Evolutionary conservation across 1,140 invertebrate genomes (phyloP).

Genomic region (Cotesia vestalis): DNA sequence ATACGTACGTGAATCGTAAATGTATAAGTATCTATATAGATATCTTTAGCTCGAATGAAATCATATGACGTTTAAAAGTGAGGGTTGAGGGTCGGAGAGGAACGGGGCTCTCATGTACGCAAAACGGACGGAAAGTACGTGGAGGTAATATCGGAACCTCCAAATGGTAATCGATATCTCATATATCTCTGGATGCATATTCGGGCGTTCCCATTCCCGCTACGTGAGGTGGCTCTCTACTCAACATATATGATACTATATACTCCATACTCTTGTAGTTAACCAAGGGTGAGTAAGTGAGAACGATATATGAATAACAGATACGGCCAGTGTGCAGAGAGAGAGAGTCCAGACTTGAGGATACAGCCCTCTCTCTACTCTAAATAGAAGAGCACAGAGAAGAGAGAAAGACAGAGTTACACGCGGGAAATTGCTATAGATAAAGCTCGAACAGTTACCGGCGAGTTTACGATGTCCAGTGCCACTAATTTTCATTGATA

Average conservation of each 20-base stretch:
- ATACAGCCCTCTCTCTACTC: not conserved
- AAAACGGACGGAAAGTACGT: slow-evolving; percentile 41
- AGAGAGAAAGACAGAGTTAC: not conserved
- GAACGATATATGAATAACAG: not conserved
- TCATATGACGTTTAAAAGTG: not conserved
- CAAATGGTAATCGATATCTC: slow-evolving; percentile 62
- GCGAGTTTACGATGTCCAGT: slow-evolving; percentile 28
- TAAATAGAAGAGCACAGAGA: no score
- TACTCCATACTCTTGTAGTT: slow-evolving; percentile 1
- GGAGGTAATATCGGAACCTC: slow-evolving; percentile 56
- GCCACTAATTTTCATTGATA: slow-evolving; percentile 38
- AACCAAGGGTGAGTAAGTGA: slow-evolving; percentile 19
- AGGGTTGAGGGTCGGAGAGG: slow-evolving; percentile 28
- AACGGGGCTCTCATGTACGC: slow-evolving; percentile 20
- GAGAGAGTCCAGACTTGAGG: not conserved
- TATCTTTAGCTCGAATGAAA: no score
- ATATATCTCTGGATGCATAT: slow-evolving; percentile 57
- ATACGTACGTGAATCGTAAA: no score
- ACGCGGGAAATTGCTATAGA: slow-evolving; percentile 33
- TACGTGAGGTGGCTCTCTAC: not conserved
- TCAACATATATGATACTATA: no score
- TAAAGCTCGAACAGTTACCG: slow-evolving; percentile 28
- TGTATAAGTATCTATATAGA: no score
- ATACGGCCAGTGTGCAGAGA: no score
- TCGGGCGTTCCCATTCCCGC: slow-evolving; percentile 45